Evolutionary conservation across 2,797 vertebrate species (phyloP).

Genomic region (Rhincodon typus): DNA sequence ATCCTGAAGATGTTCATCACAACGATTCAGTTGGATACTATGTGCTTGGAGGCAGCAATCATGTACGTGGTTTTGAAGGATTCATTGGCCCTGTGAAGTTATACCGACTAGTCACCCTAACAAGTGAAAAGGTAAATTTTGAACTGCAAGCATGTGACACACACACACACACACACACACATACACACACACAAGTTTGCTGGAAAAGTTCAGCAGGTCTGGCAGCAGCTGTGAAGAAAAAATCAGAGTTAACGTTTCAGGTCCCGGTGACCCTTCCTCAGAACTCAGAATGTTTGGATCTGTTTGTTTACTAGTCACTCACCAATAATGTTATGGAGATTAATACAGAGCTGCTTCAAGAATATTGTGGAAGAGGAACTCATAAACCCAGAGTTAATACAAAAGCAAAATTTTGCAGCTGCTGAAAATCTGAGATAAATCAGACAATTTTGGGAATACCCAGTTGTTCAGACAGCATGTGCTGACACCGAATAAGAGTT

Average conservation of each 20-base stretch:
- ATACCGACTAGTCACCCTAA: conserved; percentile 66
- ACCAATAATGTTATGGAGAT: too few relatives aligned
- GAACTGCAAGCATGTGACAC: background rate
- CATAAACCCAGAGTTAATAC: background rate
- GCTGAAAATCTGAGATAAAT: background rate
- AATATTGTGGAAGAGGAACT: background rate
- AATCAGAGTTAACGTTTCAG: too few relatives aligned
- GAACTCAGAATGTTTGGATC: background rate
- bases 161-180: background rate
- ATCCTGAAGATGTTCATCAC: conserved; percentile 62
- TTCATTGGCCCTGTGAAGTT: conserved; percentile 80
- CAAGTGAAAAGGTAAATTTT: conserved; percentile 52
- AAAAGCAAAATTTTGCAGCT: background rate
- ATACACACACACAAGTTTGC: too few relatives aligned
- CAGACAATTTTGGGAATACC: background rate
- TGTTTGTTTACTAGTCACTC: background rate
- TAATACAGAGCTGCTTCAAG: background rate
- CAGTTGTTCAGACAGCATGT: background rate
- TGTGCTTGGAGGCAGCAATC: conserved; percentile 73
- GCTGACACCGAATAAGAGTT: background rate
- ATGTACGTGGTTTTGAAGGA: conserved; percentile 64
- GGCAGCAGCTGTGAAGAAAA: too few relatives aligned
- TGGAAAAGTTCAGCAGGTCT: too few relatives aligned
- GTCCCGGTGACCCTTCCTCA: too few relatives aligned
- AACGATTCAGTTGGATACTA: conserved; percentile 84